These are phyloP conservation scores for Lypha dubia DNA, from an alignment of 2,888 invertebrate genomes.

Conservation along the genomic window DNA sequence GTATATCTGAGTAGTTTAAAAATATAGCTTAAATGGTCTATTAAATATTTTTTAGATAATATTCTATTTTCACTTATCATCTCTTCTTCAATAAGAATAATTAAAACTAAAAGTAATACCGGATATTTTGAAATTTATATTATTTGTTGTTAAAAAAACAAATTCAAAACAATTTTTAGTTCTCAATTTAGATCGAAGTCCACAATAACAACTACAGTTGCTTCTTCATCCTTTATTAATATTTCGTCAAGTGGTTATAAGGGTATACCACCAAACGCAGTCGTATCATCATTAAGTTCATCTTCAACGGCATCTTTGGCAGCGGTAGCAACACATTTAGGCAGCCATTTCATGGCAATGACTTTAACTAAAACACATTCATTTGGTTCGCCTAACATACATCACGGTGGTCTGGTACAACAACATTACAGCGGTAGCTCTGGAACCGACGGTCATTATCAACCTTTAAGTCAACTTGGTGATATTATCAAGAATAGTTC, in stretches of 20 bases:
- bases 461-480: constrained; percentile 43
- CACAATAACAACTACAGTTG: constrained; percentile 39
- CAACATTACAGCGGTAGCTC: constrained; percentile 36
- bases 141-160: constrained; percentile 44
- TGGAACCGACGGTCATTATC: constrained; percentile 70
- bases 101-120: background rate
- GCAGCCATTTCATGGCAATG: constrained; percentile 72
- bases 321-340: constrained; percentile 62
- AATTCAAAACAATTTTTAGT: constrained; percentile 67
- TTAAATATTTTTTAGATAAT: constrained; percentile 22
- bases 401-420: constrained; percentile 43
- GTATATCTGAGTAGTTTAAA: background rate
- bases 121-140: background rate
- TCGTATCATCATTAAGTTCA: constrained; percentile 63
- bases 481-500: constrained; percentile 75
- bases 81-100: background rate
- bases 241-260: constrained; percentile 57
- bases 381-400: constrained; percentile 43
- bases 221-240: constrained; percentile 44
- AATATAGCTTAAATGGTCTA: constrained; percentile 24
- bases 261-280: constrained; percentile 68
- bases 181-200: constrained; percentile 65
- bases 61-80: constrained; percentile 2
- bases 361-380: constrained; percentile 66
- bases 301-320: constrained; percentile 50